phyloP scores from a whole-genome alignment of 2,113 vertebrate genomes.

The Ochotona princeps region DNA sequence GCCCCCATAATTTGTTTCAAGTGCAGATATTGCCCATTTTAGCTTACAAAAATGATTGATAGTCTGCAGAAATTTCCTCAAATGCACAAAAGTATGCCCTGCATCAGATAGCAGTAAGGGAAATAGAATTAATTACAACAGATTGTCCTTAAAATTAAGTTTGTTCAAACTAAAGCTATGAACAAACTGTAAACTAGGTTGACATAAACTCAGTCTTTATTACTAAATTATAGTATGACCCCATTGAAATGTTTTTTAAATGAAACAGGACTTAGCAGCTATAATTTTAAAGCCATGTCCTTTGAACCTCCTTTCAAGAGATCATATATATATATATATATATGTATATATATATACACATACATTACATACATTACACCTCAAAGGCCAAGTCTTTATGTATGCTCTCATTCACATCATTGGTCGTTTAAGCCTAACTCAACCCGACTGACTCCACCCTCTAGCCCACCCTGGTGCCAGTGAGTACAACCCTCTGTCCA shows the following conservation, averaged over 20 bases:
- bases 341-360: too few relatives aligned
- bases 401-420: too few relatives aligned
- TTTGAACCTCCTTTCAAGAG: neutral
- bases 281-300: neutral
- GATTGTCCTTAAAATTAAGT: neutral
- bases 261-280: neutral
- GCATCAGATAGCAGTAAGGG: conserved; percentile 14
- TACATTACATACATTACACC: too few relatives aligned
- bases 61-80: conserved; percentile 7
- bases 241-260: neutral
- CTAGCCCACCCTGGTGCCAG: too few relatives aligned
- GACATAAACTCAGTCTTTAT: neutral
- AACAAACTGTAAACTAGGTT: neutral
- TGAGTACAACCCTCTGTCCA: too few relatives aligned
- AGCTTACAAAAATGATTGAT: neutral
- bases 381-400: too few relatives aligned
- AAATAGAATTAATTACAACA: neutral
- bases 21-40: neutral
- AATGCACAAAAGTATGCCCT: neutral
- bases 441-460: too few relatives aligned
- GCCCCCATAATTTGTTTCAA: neutral
- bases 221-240: neutral
- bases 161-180: too few relatives aligned
- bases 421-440: too few relatives aligned
- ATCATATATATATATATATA: neutral